Evolutionary conservation across 1,140 invertebrate genomes (phyloP).

Genomic region (Drosophila baimaii): DNA sequence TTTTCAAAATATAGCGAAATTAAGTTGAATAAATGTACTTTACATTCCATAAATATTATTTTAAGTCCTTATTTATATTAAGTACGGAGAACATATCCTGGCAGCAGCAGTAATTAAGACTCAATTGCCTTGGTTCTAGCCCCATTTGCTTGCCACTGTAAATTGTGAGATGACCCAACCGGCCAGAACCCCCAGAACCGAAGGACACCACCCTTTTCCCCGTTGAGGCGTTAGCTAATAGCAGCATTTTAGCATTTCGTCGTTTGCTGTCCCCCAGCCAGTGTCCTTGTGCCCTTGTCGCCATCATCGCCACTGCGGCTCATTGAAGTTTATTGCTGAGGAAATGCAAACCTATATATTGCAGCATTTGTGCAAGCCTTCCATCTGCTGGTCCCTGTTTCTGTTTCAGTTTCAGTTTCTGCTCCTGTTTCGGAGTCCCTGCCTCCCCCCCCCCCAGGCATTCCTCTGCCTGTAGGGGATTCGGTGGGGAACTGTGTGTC

Average conservation of each 20-base stretch:
- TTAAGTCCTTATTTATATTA: neutral
- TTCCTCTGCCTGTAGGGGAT: slow-evolving; percentile 9
- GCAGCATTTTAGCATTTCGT: slow-evolving; percentile 70
- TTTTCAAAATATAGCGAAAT: neutral
- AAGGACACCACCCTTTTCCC: slow-evolving; percentile 5
- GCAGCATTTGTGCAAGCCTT: slow-evolving; percentile 59
- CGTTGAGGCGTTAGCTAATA: slow-evolving; percentile 62
- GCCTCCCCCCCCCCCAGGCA: neutral
- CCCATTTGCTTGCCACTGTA: slow-evolving; percentile 2
- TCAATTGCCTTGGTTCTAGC: neutral
- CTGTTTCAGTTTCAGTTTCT: slow-evolving; percentile 19
- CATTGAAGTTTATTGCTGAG: slow-evolving; percentile 77
- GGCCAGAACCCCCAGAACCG: neutral
- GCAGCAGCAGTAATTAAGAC: slow-evolving; percentile 21
- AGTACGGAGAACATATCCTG: neutral
- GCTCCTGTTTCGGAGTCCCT: neutral
- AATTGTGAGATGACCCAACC: neutral
- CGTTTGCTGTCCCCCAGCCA: slow-evolving; percentile 25
- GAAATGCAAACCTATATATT: slow-evolving; percentile 77
- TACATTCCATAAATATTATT: too few relatives aligned
- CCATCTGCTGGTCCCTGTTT: slow-evolving; percentile 21
- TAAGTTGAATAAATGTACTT: neutral
- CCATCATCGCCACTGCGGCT: slow-evolving; percentile 53
- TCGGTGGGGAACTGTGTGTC: slow-evolving; percentile 1
- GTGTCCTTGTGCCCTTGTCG: slow-evolving; percentile 16